Base-by-base conservation (phyloP, 1,140 invertebrate species). In the fruit fly (Drosophila melanogaster) region DNA sequence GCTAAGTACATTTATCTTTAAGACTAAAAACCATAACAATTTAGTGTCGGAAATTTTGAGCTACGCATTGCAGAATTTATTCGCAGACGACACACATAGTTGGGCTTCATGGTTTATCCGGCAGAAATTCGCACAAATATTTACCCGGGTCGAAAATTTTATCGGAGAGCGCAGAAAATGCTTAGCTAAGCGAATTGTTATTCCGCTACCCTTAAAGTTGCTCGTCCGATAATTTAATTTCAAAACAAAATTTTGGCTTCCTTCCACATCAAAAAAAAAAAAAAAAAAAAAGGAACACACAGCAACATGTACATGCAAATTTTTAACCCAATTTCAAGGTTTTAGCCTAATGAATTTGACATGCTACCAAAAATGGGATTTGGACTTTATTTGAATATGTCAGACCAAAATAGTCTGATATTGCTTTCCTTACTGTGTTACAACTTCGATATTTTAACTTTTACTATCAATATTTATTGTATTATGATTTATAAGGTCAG, bases 11-110 rank as follows among this genome's bases (percentile, higher is more conserved):
- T 77, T 77, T 77, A 77, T 77, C 74, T 77, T 77, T 59, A 57
- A 80, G 70, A 54, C 77, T 66, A 65, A 62, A 80, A 62, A 80
- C 81, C 80, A 84, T 77, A 84, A 84, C 81, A 84, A 84, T 85
- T 87, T 87, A 56, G 81, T 73, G 84, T 83, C 77, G 77, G 78
- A 75, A 85, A 89, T 84, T 86, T 81, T 66, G 59, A 84, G 84
- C 84, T 79, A 89, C 79, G 79, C 79, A 86, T 53, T 79, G 79
- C 84, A 84, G 75, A 89, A 86, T 83, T 54, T 77, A 66, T 43
- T 40, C 62, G 10, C 26, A 43, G 14, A 44, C 14, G 19, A 33
- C 53, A 50, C 40, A 14, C 35, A 77, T 76, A 51, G 62, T 70
- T 69, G 58, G 38, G 38, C 61, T 53, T 75, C 47, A 47, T 49